Percentiles rank a stretch among this genome's conserved stretches.
phyloP scores from a whole-genome alignment of 2,797 vertebrate genomes.

The Phrynocephalus forsythii region DNA sequence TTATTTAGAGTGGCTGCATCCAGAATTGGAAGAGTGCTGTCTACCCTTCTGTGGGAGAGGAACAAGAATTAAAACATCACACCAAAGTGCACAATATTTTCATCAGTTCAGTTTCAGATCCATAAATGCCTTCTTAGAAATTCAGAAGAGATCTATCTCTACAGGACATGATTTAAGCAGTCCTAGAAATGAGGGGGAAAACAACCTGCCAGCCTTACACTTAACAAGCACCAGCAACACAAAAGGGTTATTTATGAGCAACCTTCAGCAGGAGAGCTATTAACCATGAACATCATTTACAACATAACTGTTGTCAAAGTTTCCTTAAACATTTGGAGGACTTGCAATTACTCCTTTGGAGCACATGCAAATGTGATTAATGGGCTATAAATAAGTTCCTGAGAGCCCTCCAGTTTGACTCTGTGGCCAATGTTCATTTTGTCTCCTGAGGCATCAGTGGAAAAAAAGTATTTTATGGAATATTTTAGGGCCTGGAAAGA shows the following conservation, averaged over 20 bases:
- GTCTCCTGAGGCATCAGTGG: conserved; percentile 10
- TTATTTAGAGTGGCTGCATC: no score
- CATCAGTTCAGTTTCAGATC: conserved; percentile 24
- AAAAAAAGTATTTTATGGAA: conserved; percentile 12
- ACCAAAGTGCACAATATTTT: background rate
- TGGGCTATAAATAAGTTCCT: background rate
- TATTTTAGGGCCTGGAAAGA: conserved; percentile 13
- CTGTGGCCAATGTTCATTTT: conserved; percentile 2
- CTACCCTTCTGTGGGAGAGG: no score
- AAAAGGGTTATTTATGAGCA: conserved; percentile 64
- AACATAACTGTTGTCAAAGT: conserved; percentile 65
- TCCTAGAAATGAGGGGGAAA: conserved; percentile 25
- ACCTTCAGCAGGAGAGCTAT: conserved; percentile 50
- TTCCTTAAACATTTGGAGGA: conserved; percentile 58
- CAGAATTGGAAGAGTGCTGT: no score
- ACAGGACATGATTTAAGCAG: background rate
- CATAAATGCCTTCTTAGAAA: conserved; percentile 7
- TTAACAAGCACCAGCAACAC: conserved; percentile 30
- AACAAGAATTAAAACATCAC: no score
- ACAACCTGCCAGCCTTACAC: conserved; percentile 11
- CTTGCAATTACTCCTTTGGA: conserved; percentile 52
- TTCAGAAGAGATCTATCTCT: background rate
- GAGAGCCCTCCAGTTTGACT: fast-evolving
- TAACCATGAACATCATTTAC: conserved; percentile 48
- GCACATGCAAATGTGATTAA: conserved; percentile 25